Evolutionary conservation across 2,888 invertebrate species (phyloP).

Genomic region (Apeira syringaria): DNA sequence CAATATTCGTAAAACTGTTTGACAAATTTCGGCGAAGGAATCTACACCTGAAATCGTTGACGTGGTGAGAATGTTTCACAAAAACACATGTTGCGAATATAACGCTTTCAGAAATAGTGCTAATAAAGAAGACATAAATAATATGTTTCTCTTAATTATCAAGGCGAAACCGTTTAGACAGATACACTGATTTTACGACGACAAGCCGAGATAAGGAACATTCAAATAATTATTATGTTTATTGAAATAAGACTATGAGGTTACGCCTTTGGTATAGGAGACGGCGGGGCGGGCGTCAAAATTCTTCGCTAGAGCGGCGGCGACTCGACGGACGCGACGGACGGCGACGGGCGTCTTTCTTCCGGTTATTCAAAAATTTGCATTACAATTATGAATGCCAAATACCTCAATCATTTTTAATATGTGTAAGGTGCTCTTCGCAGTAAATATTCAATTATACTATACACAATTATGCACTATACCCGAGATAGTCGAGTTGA

Average conservation of each 20-base stretch:
- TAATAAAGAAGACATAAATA: slow-evolving; percentile 41
- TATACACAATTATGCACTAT: too few species aligned
- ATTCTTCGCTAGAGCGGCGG: neutral
- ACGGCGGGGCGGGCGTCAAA: slow-evolving; percentile 7
- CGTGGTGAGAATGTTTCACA: too few species aligned
- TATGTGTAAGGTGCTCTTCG: too few species aligned
- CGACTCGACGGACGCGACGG: neutral
- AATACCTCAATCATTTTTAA: too few species aligned
- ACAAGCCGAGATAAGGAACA: slow-evolving; percentile 22
- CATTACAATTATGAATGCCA: too few species aligned
- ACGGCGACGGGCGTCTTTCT: neutral
- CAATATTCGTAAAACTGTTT: too few species aligned
- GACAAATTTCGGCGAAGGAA: too few species aligned
- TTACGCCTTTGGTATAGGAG: slow-evolving; percentile 4
- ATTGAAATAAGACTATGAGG: slow-evolving; percentile 35
- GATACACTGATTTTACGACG: slow-evolving; percentile 28
- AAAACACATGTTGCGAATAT: slow-evolving; percentile 18
- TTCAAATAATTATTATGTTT: slow-evolving; percentile 33
- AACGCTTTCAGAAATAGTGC: slow-evolving; percentile 30
- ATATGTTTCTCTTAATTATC: slow-evolving; percentile 35
- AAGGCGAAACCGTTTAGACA: slow-evolving; percentile 36
- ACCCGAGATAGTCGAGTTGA: too few species aligned
- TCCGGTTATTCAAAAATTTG: too few species aligned
- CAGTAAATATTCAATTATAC: too few species aligned
- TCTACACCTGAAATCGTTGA: too few species aligned